Evolutionary conservation across 2,797 vertebrate genomes (phyloP), one percentile per base, ranked within the genome.

Genomic region (Gambelia wislizenii): DNA sequence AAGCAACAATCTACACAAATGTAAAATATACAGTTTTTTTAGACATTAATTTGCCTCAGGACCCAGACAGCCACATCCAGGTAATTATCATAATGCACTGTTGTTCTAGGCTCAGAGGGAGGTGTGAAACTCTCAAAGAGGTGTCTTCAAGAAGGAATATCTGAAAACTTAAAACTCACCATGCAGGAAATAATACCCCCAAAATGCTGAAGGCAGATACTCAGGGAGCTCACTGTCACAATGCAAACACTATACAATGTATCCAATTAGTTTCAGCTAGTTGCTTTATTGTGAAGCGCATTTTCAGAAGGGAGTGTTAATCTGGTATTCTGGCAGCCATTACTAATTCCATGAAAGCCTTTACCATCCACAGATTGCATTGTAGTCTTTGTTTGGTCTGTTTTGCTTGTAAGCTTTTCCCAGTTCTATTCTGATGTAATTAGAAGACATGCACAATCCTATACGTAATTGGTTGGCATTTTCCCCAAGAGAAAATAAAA

Each of bases 231-330:
- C 59, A 20, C 33, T 83, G 59, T 77, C 61, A 77, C 2, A 16
- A 76, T 33, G 59, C 18, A 84, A 81, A 72, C 44, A 4, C 75
- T 52, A 13, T 42, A 25, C 52, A 75, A 90, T 10, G 36, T 27
- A 78, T 36, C 47, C 86, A 91, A 49, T 82, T 91, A 77, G 86
- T 92, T 85, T 86, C 49, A 89, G 49, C 81, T 87, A 44, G 42
- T 27, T 94, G 75, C 70, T 90, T 87, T 91, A 84, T 22, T 92
- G 84, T 67, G 88, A 92, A 92, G 52, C 56, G 36, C n/a, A 49
- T 7, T 84, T 90, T 39, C 22, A 92, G 36, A 80, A 36, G 74
- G 69, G 36, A 82, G 22, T 10, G 20, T 33, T 10, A 84, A 83
- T 83, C 75, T 84, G 42, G 36, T 64, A 64, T 44, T 54, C 56